These are phyloP conservation scores for Chaitophorus viminalis DNA, from an alignment of 2,888 invertebrate genomes.

Conservation along the genomic window DNA sequence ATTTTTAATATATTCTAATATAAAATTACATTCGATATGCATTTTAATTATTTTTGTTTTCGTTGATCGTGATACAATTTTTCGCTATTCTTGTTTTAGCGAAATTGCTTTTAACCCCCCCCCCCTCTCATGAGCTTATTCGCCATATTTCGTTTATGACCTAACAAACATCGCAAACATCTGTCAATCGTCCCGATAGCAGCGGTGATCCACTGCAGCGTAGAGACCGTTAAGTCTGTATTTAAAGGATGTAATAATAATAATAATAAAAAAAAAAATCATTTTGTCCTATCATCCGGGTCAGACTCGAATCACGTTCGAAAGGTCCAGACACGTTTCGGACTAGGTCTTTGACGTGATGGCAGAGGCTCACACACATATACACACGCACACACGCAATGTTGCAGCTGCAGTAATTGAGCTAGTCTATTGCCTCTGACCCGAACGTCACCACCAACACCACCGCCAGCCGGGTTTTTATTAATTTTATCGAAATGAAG, in stretches of 20 bases:
- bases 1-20: too few relatives aligned
- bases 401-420: slow-evolving; percentile 29
- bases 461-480: slow-evolving; percentile 33
- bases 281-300: neutral
- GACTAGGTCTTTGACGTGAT: neutral
- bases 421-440: slow-evolving; percentile 7
- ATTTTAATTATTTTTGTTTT: neutral
- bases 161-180: neutral
- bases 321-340: slow-evolving; percentile 48
- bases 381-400: neutral
- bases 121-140: too few relatives aligned
- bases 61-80: neutral
- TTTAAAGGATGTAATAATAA: slow-evolving; percentile 42
- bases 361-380: neutral
- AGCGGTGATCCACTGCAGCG: too few relatives aligned
- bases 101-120: neutral
- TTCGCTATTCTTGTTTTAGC: neutral
- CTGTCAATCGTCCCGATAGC: neutral
- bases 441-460: neutral
- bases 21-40: too few relatives aligned
- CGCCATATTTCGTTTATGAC: slow-evolving; percentile 1
- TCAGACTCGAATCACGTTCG: slow-evolving; percentile 42
- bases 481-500: slow-evolving; percentile 58
- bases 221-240: neutral
- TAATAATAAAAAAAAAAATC: slow-evolving; percentile 21